Base-by-base conservation (phyloP, 2,113 vertebrate species). In the Entosphenus tridentatus region DNA sequence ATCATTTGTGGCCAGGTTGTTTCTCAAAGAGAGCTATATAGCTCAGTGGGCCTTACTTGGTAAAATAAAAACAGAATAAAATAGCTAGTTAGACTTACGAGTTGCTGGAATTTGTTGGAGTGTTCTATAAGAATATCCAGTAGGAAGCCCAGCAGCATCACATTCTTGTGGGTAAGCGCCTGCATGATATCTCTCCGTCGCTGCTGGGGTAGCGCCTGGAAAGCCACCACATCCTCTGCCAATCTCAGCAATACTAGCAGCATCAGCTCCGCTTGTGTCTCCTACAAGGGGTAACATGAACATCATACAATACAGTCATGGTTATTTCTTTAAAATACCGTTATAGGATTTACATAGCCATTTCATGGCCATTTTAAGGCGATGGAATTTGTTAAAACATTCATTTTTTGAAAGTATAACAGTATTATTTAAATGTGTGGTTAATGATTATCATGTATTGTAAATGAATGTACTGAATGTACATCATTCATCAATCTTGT, bases 141-240 rank as follows among this genome's bases (percentile, higher is more conserved):
- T 2, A 98, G 77, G 77, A 96, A 98, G 76, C 75, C 84, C 76
- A 98, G 93, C 76, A 98, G 84, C 75, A 77, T 86, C 56, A 88
- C 86, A 89, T 96, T 96, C 75, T 92, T 95, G 76, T 88, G 88
- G 1, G 89, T 91, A 73, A 98, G 86, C 0, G 89, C 95, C 74
- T 91, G 88, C 75, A 95, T 89, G 77, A 98, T 98, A 78, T 98
- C 93, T 73, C 88, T 81, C 73, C 93, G 84, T 59, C 93, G 82
- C 75, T 97, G 93, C 12, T 79, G 76, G 21, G 90, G 93, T 11
- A 98, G 76, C 0, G 87, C 86, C 81, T 96, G 89, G 78, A 98
- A 98, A 57, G 89, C 95, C 76, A 96, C 88, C 67, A 98, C 90
- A 3, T 98, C 93, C 75, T 98, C 93, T 2, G 89, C 92, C 77